Base-by-base conservation (phyloP, 2,888 invertebrate species). In the Arge pagana region DNA sequence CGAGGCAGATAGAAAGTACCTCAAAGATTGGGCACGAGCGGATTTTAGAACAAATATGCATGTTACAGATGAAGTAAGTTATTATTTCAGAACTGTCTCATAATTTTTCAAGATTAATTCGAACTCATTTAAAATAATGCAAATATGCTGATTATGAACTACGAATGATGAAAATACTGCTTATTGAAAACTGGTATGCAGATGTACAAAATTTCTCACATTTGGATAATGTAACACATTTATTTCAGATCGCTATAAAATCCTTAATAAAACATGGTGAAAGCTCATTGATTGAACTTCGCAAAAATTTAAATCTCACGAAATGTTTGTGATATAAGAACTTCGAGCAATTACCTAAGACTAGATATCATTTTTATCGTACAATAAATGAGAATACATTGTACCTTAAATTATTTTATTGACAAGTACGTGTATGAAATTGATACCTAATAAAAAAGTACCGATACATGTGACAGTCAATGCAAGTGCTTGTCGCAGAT, bases 41-140 rank as follows among this genome's bases (percentile, higher is more conserved):
- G 92, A 92, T 69, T 93, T 93, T 67, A 83, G 82, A 60, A 82
- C 79, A 3, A 88, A 92, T 71, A 84, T 82, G 66, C 78, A 86
- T 58, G 83, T 87, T 55, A 83, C 80, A 2, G 90, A 92, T 65
- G 89, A 90, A 78, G 80, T 85, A 63, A 65, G 63, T 61, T 45
- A 31, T 16, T 35, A 45, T 39, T 19, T 11, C 19, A 2, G 19
- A 11, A 11, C 5, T 33, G 33, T n/a, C n/a, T n/a, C n/a, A 33
- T 11, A 33, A 8, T 15, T 5, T 8, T 5, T 16, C 2, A 4
- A 33, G 13, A 33, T 16, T 11, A 33, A 33, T 10, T 33, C 10
- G 4, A 11, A 16, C 11, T 16, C 11, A 36, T 11, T 36, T 10
- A 33, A n/a, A 11, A 13, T 39, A 35, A 8, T 15, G 8, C 11